A percentile compares a stretch with the other conserved stretches of the same genome.
Conservation (phyloP, 2,113 vertebrate species). For the Oreochromis aureus region DNA sequence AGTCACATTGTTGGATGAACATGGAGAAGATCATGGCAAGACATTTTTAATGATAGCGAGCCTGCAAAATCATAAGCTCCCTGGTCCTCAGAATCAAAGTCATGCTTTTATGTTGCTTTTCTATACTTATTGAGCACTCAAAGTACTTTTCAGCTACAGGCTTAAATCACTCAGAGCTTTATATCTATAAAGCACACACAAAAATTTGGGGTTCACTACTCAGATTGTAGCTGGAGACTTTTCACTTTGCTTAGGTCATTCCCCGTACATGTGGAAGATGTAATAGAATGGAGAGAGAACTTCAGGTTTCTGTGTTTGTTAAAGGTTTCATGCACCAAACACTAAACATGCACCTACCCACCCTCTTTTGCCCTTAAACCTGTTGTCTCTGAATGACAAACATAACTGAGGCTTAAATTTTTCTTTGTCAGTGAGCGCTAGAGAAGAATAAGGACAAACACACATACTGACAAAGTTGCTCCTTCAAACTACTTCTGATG, state of each 20-base stretch:
- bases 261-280: not conserved
- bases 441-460: not conserved
- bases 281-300: not conserved
- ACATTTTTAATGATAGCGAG: not conserved
- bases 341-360: not conserved
- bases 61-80: not conserved
- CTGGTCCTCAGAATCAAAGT: not conserved
- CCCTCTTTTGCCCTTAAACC: not conserved
- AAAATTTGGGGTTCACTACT: accelerated
- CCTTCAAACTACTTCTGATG: not conserved
- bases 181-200: not conserved
- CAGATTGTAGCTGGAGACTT: not conserved
- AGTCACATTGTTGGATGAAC: not conserved
- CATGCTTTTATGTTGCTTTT: not conserved
- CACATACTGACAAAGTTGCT: not conserved
- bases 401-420: not conserved
- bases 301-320: not conserved
- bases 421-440: not conserved
- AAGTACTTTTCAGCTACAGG: not conserved
- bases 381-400: not conserved
- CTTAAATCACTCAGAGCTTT: not conserved
- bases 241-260: not conserved
- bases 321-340: not conserved
- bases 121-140: not conserved
- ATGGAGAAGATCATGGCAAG: not conserved